Evolutionary conservation across 2,888 invertebrate species (phyloP).

Genomic region (Thereva unica): DNA sequence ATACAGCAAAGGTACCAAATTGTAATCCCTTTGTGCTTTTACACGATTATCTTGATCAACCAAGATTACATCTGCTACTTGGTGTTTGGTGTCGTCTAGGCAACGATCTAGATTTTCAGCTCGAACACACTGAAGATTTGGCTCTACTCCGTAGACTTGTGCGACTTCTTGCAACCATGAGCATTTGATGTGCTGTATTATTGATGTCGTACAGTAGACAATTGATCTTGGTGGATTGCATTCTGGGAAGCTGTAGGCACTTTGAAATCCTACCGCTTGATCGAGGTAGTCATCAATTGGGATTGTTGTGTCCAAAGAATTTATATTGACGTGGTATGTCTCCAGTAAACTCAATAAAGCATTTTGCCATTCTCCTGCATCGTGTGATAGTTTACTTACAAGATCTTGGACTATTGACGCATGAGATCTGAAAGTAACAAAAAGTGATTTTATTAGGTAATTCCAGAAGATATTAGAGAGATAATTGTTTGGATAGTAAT

Average conservation of each 20-base stretch:
- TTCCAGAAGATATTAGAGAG: too few relatives aligned
- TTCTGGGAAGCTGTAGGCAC: conserved; percentile 70
- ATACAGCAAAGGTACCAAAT: conserved; percentile 51
- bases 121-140: conserved; percentile 76
- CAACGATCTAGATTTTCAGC: conserved; percentile 67
- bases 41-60: conserved; percentile 74
- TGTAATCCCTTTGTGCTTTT: conserved; percentile 66
- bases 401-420: conserved; percentile 62
- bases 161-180: conserved; percentile 76
- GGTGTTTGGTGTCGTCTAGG: conserved; percentile 66
- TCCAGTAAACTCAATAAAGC: conserved; percentile 67
- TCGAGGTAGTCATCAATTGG: conserved; percentile 70
- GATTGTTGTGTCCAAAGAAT: conserved; percentile 63
- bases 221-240: conserved; percentile 70
- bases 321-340: conserved; percentile 62
- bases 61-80: conserved; percentile 73
- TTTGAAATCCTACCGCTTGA: conserved; percentile 65
- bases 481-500: too few relatives aligned
- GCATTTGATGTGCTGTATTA: conserved; percentile 76
- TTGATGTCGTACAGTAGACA: conserved; percentile 69
- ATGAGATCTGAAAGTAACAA: conserved; percentile 44
- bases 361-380: conserved; percentile 61
- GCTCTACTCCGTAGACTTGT: conserved; percentile 74
- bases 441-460: not conserved
- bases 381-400: conserved; percentile 57